These are phyloP conservation scores for Sepiola atlantica DNA, from an alignment of 2,888 invertebrate genomes.

Conservation along the genomic window DNA sequence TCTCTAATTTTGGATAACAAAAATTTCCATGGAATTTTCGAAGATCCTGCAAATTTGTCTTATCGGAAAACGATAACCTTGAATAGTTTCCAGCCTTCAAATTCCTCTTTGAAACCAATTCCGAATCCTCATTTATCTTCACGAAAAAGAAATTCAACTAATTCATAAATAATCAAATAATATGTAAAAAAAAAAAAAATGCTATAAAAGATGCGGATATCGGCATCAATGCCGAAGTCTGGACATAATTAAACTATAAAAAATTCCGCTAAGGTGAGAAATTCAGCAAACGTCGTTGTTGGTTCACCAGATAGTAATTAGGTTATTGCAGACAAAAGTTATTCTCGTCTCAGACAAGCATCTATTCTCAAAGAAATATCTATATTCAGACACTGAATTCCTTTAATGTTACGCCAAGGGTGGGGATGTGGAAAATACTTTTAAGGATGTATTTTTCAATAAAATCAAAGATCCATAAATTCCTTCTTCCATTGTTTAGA, in stretches of 20 bases:
- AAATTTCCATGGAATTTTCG: background rate
- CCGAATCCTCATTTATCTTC: background rate
- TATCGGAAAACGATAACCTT: background rate
- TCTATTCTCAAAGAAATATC: background rate
- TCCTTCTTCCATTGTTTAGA: background rate
- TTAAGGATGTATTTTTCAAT: background rate
- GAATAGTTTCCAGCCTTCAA: background rate
- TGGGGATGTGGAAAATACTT: background rate
- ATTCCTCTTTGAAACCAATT: background rate
- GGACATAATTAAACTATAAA: background rate
- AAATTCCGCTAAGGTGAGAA: background rate
- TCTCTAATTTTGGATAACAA: too few species aligned
- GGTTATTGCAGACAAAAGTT: background rate
- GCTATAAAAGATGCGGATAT: background rate
- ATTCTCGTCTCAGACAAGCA: background rate
- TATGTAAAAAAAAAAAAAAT: background rate
- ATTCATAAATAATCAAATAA: background rate
- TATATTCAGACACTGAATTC: background rate
- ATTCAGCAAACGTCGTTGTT: background rate
- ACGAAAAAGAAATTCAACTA: background rate
- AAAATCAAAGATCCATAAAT: conserved; percentile 12
- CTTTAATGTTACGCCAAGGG: too few species aligned
- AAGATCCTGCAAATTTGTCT: background rate
- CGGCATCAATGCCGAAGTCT: background rate
- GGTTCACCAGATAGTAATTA: background rate